A percentile compares a stretch with the other conserved stretches of the same genome.
Evolutionary conservation across 2,797 vertebrate species (phyloP).

Genomic region (Muscicapa striata): DNA sequence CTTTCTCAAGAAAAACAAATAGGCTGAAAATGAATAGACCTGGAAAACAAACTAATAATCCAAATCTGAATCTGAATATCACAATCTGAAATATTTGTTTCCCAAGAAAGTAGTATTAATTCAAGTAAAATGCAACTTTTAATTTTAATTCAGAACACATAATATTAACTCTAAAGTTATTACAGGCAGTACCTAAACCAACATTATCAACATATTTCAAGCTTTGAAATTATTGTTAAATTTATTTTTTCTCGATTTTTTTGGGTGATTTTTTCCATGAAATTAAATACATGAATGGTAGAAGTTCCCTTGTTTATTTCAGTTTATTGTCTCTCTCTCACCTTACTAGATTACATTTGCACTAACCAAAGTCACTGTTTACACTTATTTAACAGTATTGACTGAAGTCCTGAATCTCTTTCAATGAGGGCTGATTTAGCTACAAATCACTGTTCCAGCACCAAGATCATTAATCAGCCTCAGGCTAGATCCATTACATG

Average conservation of each 20-base stretch:
- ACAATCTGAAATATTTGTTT: not conserved
- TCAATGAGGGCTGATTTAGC: constrained; percentile 71
- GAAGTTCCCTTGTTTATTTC: constrained; percentile 59
- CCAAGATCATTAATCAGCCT: constrained; percentile 77
- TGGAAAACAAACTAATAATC: not conserved
- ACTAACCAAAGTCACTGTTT: constrained; percentile 60
- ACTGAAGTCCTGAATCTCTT: constrained; percentile 70
- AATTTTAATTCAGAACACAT: not conserved
- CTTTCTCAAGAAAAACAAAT: not conserved
- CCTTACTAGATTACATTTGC: constrained; percentile 49
- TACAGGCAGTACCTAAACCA: not conserved
- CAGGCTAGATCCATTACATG: constrained; percentile 74
- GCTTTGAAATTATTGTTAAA: not conserved
- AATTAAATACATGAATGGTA: constrained; percentile 30
- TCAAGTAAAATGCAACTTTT: not conserved
- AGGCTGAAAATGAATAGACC: not conserved
- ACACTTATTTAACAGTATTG: constrained; percentile 76
- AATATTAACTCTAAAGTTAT: not conserved
- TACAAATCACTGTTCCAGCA: constrained; percentile 75
- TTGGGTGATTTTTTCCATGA: not conserved
- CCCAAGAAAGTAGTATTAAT: not conserved
- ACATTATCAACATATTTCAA: not conserved
- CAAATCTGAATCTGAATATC: not conserved
- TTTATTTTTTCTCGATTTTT: not conserved
- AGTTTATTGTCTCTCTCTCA: constrained; percentile 51